phyloP scores from a whole-genome alignment of 2,113 vertebrate species.

The Neotoma lepida region DNA sequence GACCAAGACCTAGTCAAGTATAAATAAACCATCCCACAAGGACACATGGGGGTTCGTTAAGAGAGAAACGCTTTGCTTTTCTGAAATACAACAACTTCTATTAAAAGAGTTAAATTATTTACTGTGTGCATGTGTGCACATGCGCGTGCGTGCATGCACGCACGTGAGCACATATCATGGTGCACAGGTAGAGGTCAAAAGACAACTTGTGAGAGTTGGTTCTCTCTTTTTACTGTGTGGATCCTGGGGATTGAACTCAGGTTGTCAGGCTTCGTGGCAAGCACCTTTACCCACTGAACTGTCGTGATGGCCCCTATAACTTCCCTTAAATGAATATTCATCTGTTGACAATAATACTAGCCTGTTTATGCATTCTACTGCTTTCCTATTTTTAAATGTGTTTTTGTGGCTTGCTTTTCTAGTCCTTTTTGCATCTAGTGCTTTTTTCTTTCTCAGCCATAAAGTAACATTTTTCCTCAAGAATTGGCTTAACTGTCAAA shows the following conservation, averaged over 20 bases:
- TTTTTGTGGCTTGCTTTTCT: not conserved
- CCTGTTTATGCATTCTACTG: not conserved
- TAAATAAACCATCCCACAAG: not conserved
- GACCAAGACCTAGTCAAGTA: not conserved
- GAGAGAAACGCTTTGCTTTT: not conserved
- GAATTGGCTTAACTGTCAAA: conserved; percentile 23
- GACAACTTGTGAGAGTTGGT: not conserved
- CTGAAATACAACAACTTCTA: not conserved
- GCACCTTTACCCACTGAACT: not conserved
- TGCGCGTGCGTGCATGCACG: not conserved
- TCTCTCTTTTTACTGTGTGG: not conserved
- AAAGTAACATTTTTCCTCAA: conserved; percentile 34
- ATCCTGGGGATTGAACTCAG: no score
- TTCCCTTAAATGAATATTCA: not conserved
- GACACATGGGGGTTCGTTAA: not conserved
- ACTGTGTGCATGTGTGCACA: not conserved
- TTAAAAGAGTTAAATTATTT: not conserved
- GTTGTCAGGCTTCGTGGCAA: not conserved
- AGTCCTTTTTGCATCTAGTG: not conserved
- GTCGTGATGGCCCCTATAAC: not conserved
- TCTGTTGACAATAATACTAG: not conserved
- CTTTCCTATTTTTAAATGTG: not conserved
- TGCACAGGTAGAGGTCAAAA: not conserved
- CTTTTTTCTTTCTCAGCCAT: not conserved
- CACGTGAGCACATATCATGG: not conserved